Conservation (phyloP, 2,797 vertebrate species). For the Spea hammondii region DNA sequence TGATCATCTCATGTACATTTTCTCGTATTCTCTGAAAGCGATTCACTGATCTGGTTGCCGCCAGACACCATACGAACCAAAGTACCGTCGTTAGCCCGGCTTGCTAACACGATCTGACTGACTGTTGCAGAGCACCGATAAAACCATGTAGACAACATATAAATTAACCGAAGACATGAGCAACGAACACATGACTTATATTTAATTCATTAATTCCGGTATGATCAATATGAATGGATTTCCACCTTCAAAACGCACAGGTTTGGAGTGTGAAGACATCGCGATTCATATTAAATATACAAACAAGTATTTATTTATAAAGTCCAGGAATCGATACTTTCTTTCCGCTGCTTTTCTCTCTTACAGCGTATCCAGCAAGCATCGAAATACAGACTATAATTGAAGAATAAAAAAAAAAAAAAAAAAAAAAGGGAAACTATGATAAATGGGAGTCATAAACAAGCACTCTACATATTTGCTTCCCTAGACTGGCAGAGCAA, state of each 20-base stretch:
- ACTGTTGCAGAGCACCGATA: too few species aligned
- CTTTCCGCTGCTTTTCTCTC: constrained; percentile 6
- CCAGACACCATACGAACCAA: constrained; percentile 13
- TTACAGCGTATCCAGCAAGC: constrained; percentile 11
- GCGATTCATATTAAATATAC: too few species aligned
- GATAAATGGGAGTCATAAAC: constrained; percentile 1
- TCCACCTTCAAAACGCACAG: too few species aligned
- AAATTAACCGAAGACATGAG: too few species aligned
- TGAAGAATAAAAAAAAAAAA: constrained; percentile 5
- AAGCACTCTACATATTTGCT: background rate
- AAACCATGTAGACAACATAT: too few species aligned
- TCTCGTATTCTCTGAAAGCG: background rate
- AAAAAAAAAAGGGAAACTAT: background rate
- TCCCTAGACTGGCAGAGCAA: background rate
- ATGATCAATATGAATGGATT: too few species aligned
- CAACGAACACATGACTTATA: too few species aligned
- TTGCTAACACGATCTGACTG: background rate
- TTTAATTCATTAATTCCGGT: too few species aligned
- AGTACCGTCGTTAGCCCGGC: constrained; percentile 14
- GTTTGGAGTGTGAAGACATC: too few species aligned
- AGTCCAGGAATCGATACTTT: constrained; percentile 19
- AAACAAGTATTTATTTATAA: too few species aligned
- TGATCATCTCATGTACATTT: background rate
- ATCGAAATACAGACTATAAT: constrained; percentile 1
- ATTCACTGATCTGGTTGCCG: background rate